Conservation (phyloP, 2,797 vertebrate species). For the Melanotaenia trifasciata region DNA sequence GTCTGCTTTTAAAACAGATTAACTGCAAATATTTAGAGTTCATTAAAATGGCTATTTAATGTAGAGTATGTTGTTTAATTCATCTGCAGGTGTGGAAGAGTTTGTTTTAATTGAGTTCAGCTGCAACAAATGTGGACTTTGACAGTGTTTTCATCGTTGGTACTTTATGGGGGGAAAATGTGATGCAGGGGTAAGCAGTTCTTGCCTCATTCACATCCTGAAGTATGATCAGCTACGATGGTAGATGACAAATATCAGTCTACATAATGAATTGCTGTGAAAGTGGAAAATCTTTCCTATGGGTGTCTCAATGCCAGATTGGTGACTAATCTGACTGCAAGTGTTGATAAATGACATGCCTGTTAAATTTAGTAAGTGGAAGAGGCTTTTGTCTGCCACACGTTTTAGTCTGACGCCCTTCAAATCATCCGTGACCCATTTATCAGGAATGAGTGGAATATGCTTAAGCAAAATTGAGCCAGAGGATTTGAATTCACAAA, state of each 20-base stretch:
- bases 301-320: conserved; percentile 32
- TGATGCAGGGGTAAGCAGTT: conserved; percentile 55
- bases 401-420: conserved; percentile 8
- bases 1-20: background rate
- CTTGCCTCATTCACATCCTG: conserved; percentile 53
- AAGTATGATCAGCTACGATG: conserved; percentile 29
- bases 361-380: conserved; percentile 18
- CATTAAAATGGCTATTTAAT: background rate
- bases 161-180: conserved; percentile 62
- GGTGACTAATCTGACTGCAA: conserved; percentile 55
- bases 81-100: conserved; percentile 30
- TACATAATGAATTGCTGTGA: conserved; percentile 15
- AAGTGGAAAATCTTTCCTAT: conserved; percentile 19
- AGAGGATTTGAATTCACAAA: conserved; percentile 15
- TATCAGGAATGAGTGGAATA: background rate
- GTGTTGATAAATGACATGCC: conserved; percentile 38
- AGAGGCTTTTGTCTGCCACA: conserved; percentile 25
- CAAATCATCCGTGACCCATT: conserved; percentile 14
- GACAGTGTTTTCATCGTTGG: conserved; percentile 33
- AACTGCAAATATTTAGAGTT: background rate
- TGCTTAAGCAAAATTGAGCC: background rate
- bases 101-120: conserved; percentile 24
- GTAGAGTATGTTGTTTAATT: background rate
- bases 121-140: conserved; percentile 24
- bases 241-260: conserved; percentile 41